A percentile compares a stretch with the other conserved stretches of the same genome.
These are phyloP conservation scores for Trinectes maculatus DNA, from an alignment of 2,113 vertebrate genomes.

Conservation along the genomic window DNA sequence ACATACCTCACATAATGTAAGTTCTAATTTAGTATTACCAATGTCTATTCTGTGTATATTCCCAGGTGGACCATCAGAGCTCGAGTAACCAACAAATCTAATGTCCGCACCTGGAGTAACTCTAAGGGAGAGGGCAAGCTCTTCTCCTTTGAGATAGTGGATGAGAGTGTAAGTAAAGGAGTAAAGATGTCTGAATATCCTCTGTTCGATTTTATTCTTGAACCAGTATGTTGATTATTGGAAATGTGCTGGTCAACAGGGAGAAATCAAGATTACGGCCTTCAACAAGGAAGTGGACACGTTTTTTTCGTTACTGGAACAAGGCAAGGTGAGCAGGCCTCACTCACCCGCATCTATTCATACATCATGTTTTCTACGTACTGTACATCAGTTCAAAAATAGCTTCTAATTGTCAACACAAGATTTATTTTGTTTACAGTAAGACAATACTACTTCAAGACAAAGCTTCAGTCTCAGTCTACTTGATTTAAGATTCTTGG, in stretches of 20 bases:
- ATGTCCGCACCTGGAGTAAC: conserved; percentile 94
- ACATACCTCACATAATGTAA: background rate
- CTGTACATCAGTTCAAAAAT: background rate
- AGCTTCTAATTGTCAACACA: background rate
- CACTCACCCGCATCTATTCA: conserved; percentile 24
- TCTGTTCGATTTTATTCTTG: background rate
- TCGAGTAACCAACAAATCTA: conserved; percentile 92
- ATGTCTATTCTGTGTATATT: background rate
- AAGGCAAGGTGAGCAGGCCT: conserved; percentile 88
- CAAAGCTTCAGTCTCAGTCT: background rate
- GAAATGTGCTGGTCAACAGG: conserved; percentile 79
- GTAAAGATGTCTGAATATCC: conserved; percentile 8
- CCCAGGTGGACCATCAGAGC: conserved; percentile 94
- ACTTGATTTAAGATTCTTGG: no score
- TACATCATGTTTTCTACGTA: conserved; percentile 8
- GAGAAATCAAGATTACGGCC: conserved; percentile 94
- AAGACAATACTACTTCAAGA: background rate
- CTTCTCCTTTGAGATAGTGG: conserved; percentile 92
- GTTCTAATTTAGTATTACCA: background rate
- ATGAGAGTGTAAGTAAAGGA: conserved; percentile 90
- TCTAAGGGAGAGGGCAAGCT: conserved; percentile 95
- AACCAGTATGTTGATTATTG: conserved; percentile 24
- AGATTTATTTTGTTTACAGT: conserved; percentile 4
- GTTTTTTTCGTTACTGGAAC: conserved; percentile 92
- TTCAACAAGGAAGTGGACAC: conserved; percentile 97